These are phyloP conservation scores for Euproctis similis DNA, from an alignment of 2,888 invertebrate genomes.

Conservation along the genomic window DNA sequence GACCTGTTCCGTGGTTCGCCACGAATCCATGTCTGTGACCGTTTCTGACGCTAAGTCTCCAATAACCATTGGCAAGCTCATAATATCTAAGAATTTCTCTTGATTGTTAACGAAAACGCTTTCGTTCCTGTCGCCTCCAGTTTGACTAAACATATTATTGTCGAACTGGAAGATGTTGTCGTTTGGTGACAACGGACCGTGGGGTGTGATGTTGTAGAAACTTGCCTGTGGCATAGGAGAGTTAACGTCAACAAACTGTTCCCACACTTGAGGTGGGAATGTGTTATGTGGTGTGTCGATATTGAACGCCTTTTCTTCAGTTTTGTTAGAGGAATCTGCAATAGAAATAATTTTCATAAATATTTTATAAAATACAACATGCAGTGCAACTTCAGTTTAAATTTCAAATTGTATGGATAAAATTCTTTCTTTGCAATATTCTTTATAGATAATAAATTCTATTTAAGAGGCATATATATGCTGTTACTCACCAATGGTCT, in stretches of 20 bases:
- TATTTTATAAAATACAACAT: too few species aligned
- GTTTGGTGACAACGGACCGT: constrained; percentile 46
- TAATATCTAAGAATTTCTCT: constrained; percentile 55
- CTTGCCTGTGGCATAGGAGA: constrained; percentile 48
- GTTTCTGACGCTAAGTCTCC: constrained; percentile 48
- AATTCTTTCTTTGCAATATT: too few species aligned
- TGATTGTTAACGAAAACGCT: constrained; percentile 31
- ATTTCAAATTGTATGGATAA: too few species aligned
- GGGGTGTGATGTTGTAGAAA: constrained; percentile 42
- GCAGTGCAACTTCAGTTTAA: too few species aligned
- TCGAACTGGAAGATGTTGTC: constrained; percentile 39
- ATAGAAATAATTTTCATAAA: neutral
- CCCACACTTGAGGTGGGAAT: constrained; percentile 64
- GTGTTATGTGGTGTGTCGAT: constrained; percentile 62
- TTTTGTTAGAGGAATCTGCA: constrained; percentile 47
- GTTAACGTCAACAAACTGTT: constrained; percentile 45
- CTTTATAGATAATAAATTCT: too few species aligned
- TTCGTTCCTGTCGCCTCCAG: constrained; percentile 22
- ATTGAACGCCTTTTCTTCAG: constrained; percentile 56
- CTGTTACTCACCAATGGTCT: constrained; percentile 59
- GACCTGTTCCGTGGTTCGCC: constrained; percentile 34
- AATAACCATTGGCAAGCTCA: constrained; percentile 56
- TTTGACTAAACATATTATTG: constrained; percentile 29
- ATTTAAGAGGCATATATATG: too few species aligned
- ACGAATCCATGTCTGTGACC: constrained; percentile 35